Percentiles rank a stretch among this genome's conserved stretches.
These are phyloP conservation scores for Lepeophtheirus salmonis DNA, from an alignment of 1,140 invertebrate species.

Conservation along the genomic window DNA sequence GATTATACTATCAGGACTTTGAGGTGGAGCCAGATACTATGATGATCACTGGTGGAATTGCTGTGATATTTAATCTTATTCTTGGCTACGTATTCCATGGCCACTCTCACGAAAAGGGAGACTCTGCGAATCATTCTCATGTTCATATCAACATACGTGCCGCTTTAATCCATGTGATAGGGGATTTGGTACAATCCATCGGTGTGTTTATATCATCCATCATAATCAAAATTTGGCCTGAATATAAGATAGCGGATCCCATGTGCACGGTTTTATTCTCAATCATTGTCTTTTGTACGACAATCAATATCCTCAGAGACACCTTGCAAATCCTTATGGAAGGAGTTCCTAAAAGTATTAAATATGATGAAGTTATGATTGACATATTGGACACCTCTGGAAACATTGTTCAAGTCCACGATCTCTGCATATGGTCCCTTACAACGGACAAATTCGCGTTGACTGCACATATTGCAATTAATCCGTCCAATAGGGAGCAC, in stretches of 20 bases:
- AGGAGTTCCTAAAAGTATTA: slow-evolving; percentile 42
- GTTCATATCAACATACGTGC: slow-evolving; percentile 39
- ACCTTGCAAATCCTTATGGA: slow-evolving; percentile 56
- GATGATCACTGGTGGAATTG: slow-evolving; percentile 36
- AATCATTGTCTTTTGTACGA: slow-evolving; percentile 57
- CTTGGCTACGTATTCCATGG: slow-evolving; percentile 55
- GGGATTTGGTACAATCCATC: slow-evolving; percentile 38
- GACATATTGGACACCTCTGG: slow-evolving; percentile 35
- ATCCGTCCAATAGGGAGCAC: slow-evolving; percentile 30
- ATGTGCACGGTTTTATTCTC: slow-evolving; percentile 76
- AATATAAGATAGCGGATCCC: slow-evolving; percentile 54
- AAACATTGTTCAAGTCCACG: slow-evolving; percentile 54
- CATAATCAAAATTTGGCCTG: slow-evolving; percentile 35
- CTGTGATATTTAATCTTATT: slow-evolving; percentile 38
- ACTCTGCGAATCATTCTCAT: slow-evolving; percentile 20
- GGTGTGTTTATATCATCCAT: slow-evolving; percentile 39
- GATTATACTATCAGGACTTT: slow-evolving; percentile 29
- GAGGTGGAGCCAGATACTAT: slow-evolving; percentile 31
- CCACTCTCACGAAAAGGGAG: slow-evolving; percentile 23
- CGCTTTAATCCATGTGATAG: slow-evolving; percentile 41
- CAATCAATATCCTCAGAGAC: slow-evolving; percentile 50
- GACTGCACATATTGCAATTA: slow-evolving; percentile 48
- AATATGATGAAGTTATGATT: slow-evolving; percentile 28
- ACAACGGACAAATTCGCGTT: slow-evolving; percentile 48
- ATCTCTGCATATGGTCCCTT: slow-evolving; percentile 57